Conservation (phyloP, 2,888 invertebrate genomes). For the Leptinotarsa peninsularis region DNA sequence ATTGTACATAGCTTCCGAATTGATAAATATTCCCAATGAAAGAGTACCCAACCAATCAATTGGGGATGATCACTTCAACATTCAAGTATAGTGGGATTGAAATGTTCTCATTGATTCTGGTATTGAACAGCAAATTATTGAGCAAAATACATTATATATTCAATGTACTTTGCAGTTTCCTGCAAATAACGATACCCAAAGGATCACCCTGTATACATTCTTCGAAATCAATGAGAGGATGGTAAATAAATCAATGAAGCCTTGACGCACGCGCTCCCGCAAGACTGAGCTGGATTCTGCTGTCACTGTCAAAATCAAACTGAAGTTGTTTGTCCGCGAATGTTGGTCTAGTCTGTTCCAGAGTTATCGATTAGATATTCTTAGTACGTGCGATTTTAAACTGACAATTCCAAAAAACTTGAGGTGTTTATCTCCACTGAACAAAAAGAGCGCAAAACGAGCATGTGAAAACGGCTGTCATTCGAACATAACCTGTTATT, state of each 20-base stretch:
- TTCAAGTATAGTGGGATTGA: no score
- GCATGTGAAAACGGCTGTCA: slow-evolving; percentile 41
- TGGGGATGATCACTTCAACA: no score
- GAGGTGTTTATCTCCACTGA: neutral
- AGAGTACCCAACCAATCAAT: no score
- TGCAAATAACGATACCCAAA: no score
- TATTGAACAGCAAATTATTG: neutral
- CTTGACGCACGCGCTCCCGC: slow-evolving; percentile 45
- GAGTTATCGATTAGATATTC: slow-evolving; percentile 53
- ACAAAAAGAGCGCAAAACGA: slow-evolving; percentile 25
- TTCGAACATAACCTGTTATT: slow-evolving; percentile 49
- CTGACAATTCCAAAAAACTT: neutral
- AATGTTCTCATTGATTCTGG: no score
- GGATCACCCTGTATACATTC: slow-evolving; percentile 23
- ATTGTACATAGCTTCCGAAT: no score
- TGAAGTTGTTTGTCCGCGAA: slow-evolving; percentile 53
- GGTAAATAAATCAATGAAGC: slow-evolving; percentile 50
- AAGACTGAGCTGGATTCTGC: slow-evolving; percentile 44
- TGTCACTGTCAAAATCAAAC: slow-evolving; percentile 56
- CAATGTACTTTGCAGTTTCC: neutral
- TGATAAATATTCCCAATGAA: no score
- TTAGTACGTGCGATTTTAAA: slow-evolving; percentile 46
- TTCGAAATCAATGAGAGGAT: slow-evolving; percentile 32
- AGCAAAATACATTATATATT: neutral
- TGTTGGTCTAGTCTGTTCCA: slow-evolving; percentile 38